Base-by-base conservation (phyloP, 2,113 vertebrate species). In the Eurystomus gularis region DNA sequence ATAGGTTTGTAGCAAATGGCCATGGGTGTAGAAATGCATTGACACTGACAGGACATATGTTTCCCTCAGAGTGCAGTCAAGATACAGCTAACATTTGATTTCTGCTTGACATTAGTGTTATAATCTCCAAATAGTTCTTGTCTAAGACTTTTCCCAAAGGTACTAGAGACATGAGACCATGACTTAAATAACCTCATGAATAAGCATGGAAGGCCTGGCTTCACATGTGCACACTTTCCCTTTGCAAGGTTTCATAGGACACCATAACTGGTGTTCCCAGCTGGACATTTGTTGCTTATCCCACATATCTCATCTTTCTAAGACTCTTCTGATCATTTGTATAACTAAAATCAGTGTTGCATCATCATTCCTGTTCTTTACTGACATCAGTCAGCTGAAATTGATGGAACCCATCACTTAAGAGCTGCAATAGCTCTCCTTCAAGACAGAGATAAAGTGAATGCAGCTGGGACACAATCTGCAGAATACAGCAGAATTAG, bases 401-500 rank as follows among this genome's bases (percentile, higher is more conserved):
- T 66, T 69, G 92, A 54, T 83, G 17, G 35, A 92, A 60, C 3
- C 16, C 54, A 46, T 81, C 15, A 70, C 28, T 29, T 64, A 31
- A 49, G 51, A 92, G 25, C 35, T 65, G 37, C 60, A 66, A 79
- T 51, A 86, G 64, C 16, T 70, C 25, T 70, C 17, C 46, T 65
- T 86, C 29, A 60, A 86, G 24, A 52, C 4, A 58, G 35, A 68
- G 21, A 80, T 20, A 33, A 76, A 81, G 29, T 9, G 14, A 84
- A 69, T 31, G 11, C 29, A 61, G 29, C 6, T 40, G 52, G 29
- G 7, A 42, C 2, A 33, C 37, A 58, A 70, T 37, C 31, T 77
- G 39, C 60, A 91, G 62, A 86, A 70, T 81, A n/a, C 31, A 73
- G 39, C 60, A 91, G 62, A 86, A 70, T 81, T 69, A 70, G 39